phyloP scores from a whole-genome alignment of 2,888 invertebrate genomes.

The Lasius fuliginosus region DNA sequence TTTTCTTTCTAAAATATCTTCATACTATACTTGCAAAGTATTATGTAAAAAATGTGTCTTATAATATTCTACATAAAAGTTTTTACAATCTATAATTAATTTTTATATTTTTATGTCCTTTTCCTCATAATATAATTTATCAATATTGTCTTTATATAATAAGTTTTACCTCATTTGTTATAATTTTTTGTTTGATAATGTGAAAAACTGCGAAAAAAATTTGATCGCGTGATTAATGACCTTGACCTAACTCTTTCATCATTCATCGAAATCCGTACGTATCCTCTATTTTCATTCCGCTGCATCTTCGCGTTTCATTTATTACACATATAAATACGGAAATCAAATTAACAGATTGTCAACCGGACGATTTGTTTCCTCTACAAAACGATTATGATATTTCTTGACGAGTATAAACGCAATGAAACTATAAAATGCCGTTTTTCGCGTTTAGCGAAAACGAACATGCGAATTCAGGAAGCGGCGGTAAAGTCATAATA shows the following conservation, averaged over 20 bases:
- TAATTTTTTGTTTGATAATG: neutral
- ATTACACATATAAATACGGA: slow-evolving; percentile 34
- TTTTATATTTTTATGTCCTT: neutral
- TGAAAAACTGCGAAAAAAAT: neutral
- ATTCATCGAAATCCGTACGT: neutral
- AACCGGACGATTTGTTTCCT: neutral
- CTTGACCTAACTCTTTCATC: slow-evolving; percentile 4
- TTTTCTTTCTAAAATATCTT: neutral
- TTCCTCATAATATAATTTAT: neutral
- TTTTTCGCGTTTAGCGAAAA: neutral
- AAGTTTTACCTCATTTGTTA: neutral
- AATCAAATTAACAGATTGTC: slow-evolving; percentile 1
- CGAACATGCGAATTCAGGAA: slow-evolving; percentile 35
- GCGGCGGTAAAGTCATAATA: slow-evolving; percentile 35
- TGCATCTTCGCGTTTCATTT: neutral
- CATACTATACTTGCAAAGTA: neutral
- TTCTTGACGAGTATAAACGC: neutral
- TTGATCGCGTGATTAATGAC: neutral
- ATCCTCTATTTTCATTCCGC: neutral
- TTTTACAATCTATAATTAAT: neutral
- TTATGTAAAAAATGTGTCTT: slow-evolving; percentile 1
- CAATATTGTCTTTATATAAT: neutral
- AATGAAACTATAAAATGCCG: slow-evolving; percentile 26
- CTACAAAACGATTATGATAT: slow-evolving; percentile 10
- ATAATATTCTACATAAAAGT: neutral